These are phyloP conservation scores for Cyclopterus lumpus DNA, from an alignment of 2,797 vertebrate species.

Conservation along the genomic window DNA sequence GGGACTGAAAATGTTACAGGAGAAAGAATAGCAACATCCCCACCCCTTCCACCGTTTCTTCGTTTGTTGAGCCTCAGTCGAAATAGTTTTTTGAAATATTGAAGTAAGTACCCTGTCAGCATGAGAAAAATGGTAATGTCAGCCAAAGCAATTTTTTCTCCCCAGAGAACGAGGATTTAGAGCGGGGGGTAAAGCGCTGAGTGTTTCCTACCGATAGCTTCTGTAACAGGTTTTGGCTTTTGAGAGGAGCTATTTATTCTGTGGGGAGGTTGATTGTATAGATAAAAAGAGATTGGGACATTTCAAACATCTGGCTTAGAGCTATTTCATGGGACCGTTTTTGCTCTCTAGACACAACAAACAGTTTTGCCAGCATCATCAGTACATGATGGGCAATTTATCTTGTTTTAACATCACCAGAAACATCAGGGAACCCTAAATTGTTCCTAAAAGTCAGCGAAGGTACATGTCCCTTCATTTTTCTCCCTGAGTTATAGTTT, in stretches of 20 bases:
- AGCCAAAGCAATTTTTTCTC: constrained; percentile 5
- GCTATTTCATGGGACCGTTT: constrained; percentile 22
- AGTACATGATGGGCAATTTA: constrained; percentile 7
- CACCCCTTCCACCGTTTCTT: constrained; percentile 79
- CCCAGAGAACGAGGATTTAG: constrained; percentile 28
- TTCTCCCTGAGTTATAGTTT: background rate
- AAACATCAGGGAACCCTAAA: constrained; percentile 2
- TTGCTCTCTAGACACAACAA: constrained; percentile 6
- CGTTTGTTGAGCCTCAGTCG: constrained; percentile 47
- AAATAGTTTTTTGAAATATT: constrained; percentile 59
- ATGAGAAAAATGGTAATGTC: constrained; percentile 56
- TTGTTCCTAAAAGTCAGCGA: background rate
- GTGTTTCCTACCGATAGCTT: constrained; percentile 53
- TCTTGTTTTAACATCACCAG: constrained; percentile 14
- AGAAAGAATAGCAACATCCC: constrained; percentile 63
- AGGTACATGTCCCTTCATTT: background rate
- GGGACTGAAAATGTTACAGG: constrained; percentile 59
- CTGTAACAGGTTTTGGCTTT: constrained; percentile 32
- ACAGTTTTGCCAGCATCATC: background rate
- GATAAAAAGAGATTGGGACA: constrained; percentile 28
- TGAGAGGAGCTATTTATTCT: constrained; percentile 9
- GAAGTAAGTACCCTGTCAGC: constrained; percentile 36
- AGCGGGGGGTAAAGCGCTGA: constrained; percentile 12
- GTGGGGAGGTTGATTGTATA: constrained; percentile 15
- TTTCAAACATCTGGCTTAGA: constrained; percentile 43